Percentiles rank a stretch among this genome's conserved stretches.
Evolutionary conservation across 2,888 invertebrate genomes (phyloP).

Genomic region (Theretra japonica): DNA sequence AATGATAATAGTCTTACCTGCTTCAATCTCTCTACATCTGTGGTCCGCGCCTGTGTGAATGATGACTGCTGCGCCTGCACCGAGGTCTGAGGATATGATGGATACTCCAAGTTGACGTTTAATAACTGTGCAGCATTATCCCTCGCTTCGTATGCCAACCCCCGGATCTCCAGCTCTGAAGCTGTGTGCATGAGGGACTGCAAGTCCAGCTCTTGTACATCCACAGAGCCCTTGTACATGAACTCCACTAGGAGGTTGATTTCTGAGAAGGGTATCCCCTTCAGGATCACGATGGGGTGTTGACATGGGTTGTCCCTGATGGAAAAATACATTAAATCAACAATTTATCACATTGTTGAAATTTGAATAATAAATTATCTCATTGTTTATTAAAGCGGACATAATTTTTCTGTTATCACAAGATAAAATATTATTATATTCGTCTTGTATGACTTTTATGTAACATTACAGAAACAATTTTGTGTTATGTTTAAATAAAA

Average conservation of each 20-base stretch:
- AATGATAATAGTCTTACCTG: constrained; percentile 64
- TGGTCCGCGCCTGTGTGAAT: constrained; percentile 64
- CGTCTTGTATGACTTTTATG: constrained; percentile 54
- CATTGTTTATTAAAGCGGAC: constrained; percentile 45
- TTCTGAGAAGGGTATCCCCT: constrained; percentile 87
- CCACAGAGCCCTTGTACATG: constrained; percentile 89
- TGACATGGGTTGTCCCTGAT: constrained; percentile 88
- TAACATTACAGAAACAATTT: constrained; percentile 43
- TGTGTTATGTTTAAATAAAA: constrained; percentile 34
- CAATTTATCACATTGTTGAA: constrained; percentile 32
- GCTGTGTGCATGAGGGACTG: constrained; percentile 87
- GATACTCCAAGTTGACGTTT: constrained; percentile 82
- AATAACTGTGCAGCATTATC: constrained; percentile 84
- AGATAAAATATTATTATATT: constrained; percentile 52
- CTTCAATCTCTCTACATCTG: constrained; percentile 79
- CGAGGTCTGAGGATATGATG: constrained; percentile 69
- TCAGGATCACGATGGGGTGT: constrained; percentile 89
- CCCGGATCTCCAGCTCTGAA: constrained; percentile 87
- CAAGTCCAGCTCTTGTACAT: constrained; percentile 86
- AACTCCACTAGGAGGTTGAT: constrained; percentile 88
- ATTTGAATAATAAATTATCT: constrained; percentile 51
- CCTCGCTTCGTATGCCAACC: constrained; percentile 85
- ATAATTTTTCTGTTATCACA: constrained; percentile 54
- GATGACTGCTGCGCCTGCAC: constrained; percentile 54
- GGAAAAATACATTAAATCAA: constrained; percentile 43